Evolutionary conservation across 2,113 vertebrate species (phyloP), one percentile per base, ranked within the genome.

Genomic region (Picathartes gymnocephalus): DNA sequence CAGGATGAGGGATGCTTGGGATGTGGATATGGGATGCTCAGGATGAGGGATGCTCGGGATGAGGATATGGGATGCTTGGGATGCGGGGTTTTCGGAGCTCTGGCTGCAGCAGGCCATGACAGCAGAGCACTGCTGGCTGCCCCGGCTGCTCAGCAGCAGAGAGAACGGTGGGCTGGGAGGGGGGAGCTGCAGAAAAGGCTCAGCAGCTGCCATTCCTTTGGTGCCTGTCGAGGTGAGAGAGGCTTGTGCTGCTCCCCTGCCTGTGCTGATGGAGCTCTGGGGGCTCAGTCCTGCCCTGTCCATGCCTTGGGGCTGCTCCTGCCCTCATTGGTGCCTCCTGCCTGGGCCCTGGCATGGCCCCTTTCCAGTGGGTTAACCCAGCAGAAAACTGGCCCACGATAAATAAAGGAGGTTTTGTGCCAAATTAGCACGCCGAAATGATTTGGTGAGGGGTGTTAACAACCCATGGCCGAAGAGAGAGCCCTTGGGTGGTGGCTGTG

Each of bases 131-230:
- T 57, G 42, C 47, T 20, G 13, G 39, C 40, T 3, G 5, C 21
- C 51, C 31, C 13, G 5, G 28, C 45, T 7, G 37, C 9, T 70
- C 33, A 2, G 7, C 18, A 24, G 5, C 8, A 9, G 48, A 5
- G 44, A 0, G 2, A 37, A 19, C 0, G 0, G 12, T 2, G 8
- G 24, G 17, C 68, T 76, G 39, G 6, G 58, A 28, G 62, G 1
- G 1, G 33, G 1, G 44, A 54, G 12, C 1, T 22, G 81, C 65
- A 39, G 77, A 10, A 10, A 54, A 35, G 70, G 3, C 15, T 42
- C n/a, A 5, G 5, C 18, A 13, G 50, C 10, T 11, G 2, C 8
- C 33, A 9, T 27, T 88, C 19, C 42, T 40, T 5, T 10, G 22
- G 30, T 30, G 33, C 47, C 50, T 13, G 0, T n/a, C 8, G 7